phyloP scores from a whole-genome alignment of 2,113 vertebrate species.

The Megaptera novaeangliae region DNA sequence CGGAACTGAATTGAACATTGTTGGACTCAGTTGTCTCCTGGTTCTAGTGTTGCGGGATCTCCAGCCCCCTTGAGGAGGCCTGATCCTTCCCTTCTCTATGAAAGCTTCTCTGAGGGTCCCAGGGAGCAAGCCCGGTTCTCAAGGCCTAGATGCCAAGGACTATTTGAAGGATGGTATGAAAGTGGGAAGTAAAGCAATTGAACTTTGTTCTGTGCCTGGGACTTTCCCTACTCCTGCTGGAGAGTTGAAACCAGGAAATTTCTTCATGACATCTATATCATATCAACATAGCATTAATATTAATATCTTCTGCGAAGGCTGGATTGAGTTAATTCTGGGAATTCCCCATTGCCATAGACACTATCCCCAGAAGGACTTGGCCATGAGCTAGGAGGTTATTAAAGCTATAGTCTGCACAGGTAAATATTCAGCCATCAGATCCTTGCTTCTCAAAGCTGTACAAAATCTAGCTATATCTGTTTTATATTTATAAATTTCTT shows the following conservation, averaged over 20 bases:
- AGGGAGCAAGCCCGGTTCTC: not conserved
- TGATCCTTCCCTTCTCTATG: not conserved
- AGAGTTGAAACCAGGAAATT: slow-evolving; percentile 64
- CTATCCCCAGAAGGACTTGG: not conserved
- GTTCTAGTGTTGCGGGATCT: not conserved
- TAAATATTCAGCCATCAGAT: not conserved
- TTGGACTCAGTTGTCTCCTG: not conserved
- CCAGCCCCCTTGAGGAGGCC: not conserved
- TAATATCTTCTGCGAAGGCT: not conserved
- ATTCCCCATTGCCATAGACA: not conserved
- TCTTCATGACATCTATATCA: slow-evolving; percentile 1
- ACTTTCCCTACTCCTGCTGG: slow-evolving; percentile 41
- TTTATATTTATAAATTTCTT: not conserved
- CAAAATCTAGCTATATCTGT: not conserved
- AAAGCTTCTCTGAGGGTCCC: not conserved
- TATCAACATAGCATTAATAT: slow-evolving; percentile 45
- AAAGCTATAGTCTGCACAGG: not conserved
- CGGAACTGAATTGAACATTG: not conserved
- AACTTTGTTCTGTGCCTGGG: slow-evolving; percentile 22
- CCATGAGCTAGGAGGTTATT: not conserved
- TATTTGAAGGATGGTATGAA: not conserved
- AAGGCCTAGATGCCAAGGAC: not conserved
- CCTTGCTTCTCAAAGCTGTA: not conserved
- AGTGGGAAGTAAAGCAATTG: not conserved
- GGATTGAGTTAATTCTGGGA: slow-evolving; percentile 12